Evolutionary conservation across 2,113 vertebrate genomes (phyloP).

Genomic region (Oceanites oceanicus): DNA sequence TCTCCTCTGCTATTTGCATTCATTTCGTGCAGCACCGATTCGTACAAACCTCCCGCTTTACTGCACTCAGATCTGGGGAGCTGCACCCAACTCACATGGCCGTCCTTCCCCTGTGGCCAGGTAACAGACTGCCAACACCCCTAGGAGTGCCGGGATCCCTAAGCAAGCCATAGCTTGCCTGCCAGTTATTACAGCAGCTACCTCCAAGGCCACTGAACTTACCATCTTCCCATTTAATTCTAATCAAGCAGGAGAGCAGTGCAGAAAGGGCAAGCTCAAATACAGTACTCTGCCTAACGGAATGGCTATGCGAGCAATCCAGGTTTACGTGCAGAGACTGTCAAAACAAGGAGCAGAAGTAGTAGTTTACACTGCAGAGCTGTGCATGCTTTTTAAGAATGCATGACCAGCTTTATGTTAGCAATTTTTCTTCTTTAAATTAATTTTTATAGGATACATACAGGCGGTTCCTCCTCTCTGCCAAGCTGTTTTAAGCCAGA

Average conservation of each 20-base stretch:
- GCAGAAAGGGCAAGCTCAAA: not conserved
- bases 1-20: not conserved
- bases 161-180: not conserved
- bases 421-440: not conserved
- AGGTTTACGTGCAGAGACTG: not conserved
- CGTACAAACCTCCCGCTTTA: not conserved
- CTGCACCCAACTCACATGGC: not conserved
- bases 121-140: not conserved
- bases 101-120: not conserved
- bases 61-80: not conserved
- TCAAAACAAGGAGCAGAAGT: not conserved
- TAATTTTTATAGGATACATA: not conserved
- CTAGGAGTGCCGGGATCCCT: not conserved
- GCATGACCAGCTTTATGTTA: rapidly evolving
- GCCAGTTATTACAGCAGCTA: not conserved
- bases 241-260: not conserved
- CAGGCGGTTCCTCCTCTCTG: not conserved
- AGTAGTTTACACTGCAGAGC: not conserved
- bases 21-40: not conserved
- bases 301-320: not conserved
- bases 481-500: not conserved
- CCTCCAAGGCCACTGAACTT: not conserved
- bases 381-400: not conserved
- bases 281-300: not conserved
- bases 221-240: not conserved